These are phyloP conservation scores for Nannoperca australis DNA, from an alignment of 2,797 vertebrate genomes.

Conservation along the genomic window DNA sequence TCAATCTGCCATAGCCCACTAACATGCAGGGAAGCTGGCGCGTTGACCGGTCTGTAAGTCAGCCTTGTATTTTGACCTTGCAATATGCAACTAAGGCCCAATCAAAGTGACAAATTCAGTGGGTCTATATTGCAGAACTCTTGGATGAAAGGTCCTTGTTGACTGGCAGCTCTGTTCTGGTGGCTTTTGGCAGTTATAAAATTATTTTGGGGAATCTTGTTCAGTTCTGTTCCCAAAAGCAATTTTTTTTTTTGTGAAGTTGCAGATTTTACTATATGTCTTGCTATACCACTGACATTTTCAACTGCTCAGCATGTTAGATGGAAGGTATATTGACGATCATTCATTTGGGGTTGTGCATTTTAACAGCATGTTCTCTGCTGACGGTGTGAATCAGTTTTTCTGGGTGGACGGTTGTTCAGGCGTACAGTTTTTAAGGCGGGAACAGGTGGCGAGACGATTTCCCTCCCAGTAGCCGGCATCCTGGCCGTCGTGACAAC, in stretches of 20 bases:
- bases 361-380: constrained; percentile 29
- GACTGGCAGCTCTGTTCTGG: background rate
- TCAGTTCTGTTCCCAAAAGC: constrained; percentile 11
- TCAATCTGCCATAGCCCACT: background rate
- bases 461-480: constrained; percentile 91
- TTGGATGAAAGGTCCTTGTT: constrained; percentile 8
- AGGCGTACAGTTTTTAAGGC: constrained; percentile 81
- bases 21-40: background rate
- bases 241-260: background rate
- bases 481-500: constrained; percentile 88
- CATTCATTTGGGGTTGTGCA: background rate
- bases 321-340: background rate
- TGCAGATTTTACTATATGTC: constrained; percentile 12
- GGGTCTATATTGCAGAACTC: background rate
- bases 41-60: background rate
- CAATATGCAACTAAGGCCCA: constrained; percentile 11
- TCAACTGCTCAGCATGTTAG: constrained; percentile 15
- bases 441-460: constrained; percentile 87
- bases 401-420: constrained; percentile 55
- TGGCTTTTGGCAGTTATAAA: background rate
- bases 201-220: constrained; percentile 10
- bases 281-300: constrained; percentile 4
- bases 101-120: constrained; percentile 7
- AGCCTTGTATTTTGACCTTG: background rate
- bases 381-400: constrained; percentile 58